Base-by-base conservation (phyloP, 2,113 vertebrate genomes). In the Gavialis gangeticus region DNA sequence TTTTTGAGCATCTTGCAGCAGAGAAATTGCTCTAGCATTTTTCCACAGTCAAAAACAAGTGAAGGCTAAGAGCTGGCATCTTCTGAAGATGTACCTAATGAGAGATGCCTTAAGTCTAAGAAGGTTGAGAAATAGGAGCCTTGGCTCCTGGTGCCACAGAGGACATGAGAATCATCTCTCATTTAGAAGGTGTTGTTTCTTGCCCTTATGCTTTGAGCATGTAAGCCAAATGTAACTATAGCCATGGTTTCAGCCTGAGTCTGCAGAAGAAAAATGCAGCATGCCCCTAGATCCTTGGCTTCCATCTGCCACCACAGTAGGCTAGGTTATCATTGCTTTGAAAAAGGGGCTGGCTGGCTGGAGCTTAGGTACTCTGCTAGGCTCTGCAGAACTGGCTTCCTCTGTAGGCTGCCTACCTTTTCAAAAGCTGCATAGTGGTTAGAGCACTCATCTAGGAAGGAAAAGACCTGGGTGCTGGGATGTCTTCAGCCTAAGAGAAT, bases 311-410 rank as follows among this genome's bases (percentile, higher is more conserved):
- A 89, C 92, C 81, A 82, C 90, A 93, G 85, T 89, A 90, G 89
- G 76, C 64, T 92, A 93, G 91, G n/a, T 75, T 90, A 88, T 84
- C 3, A 79, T 86, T 91, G 93, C 91, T 84, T 79, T 22, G 79
- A 84, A 88, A 79, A 81, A 90, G 92, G 89, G 77, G 86, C 87
- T 2, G 67, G 82, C 87, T 82, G 81, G 64, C 92, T 37, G 91
- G 86, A 60, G 85, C 28, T 92, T 76, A 76, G 18, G 1, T 10
- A 90, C 87, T 92, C 64, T 71, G 82, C 84, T 87, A 87, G 88
- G 73, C 34, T 25, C 69, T 22, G 69, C 82, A n/a, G 66, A 22
- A 46, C 6, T n/a, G 2, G 64, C 79, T 22, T 86, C 82, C 79
- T 58, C 95, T 19, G 46, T 46, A 46, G 46, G 46, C 46, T 46